A percentile compares a stretch with the other conserved stretches of the same genome.
Evolutionary conservation across 2,797 vertebrate species (phyloP).

Genomic region (Pangasius djambal): DNA sequence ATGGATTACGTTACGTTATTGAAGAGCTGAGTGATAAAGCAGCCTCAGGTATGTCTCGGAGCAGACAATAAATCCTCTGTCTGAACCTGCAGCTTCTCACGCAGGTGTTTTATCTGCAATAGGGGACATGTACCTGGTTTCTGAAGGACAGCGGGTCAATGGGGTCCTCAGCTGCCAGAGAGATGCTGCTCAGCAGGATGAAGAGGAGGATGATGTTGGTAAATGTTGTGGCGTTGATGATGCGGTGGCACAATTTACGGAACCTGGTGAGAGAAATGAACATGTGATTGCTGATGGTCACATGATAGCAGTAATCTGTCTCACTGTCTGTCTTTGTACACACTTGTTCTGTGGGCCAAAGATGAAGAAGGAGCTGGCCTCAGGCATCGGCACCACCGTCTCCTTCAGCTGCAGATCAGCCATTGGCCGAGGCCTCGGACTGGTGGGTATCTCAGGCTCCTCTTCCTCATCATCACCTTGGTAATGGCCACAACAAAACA

Average conservation of each 20-base stretch:
- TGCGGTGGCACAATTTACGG: conserved; percentile 89
- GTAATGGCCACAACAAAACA: conserved; percentile 18
- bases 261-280: conserved; percentile 72
- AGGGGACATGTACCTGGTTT: conserved; percentile 79
- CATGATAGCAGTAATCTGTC: neutral
- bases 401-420: conserved; percentile 93
- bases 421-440: conserved; percentile 89
- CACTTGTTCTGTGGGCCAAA: conserved; percentile 96
- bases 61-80: neutral
- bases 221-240: conserved; percentile 92
- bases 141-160: conserved; percentile 87
- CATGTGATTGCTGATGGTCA: neutral
- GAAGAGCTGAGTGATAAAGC: neutral
- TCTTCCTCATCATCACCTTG: conserved; percentile 94
- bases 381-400: conserved; percentile 92
- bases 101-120: neutral
- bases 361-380: conserved; percentile 93
- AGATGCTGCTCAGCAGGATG: conserved; percentile 91
- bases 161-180: conserved; percentile 90
- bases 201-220: conserved; percentile 98
- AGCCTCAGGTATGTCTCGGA: neutral
- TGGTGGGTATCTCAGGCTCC: conserved; percentile 90
- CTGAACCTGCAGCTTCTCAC: neutral
- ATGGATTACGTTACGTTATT: neutral
- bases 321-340: conserved; percentile 2